These are phyloP conservation scores for Trichopria drosophilae DNA, from an alignment of 2,888 invertebrate species.

Conservation along the genomic window DNA sequence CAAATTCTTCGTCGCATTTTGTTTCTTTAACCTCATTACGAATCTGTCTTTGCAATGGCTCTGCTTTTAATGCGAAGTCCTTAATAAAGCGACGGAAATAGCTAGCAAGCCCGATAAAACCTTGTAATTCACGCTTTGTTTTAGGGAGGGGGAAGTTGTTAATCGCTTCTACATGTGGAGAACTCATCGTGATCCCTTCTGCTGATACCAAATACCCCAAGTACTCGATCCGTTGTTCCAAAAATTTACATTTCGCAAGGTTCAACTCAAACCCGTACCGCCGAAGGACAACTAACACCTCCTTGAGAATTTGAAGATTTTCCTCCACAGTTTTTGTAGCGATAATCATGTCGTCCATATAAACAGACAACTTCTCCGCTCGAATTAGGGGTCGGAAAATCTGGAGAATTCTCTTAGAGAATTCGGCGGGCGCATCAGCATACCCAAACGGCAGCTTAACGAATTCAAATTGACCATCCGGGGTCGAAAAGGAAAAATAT, in stretches of 20 bases:
- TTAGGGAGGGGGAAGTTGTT: slow-evolving; percentile 22
- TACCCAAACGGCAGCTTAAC: too few relatives aligned
- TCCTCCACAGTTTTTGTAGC: not conserved
- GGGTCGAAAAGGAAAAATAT: too few relatives aligned
- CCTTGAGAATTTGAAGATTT: not conserved
- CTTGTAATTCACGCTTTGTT: slow-evolving; percentile 11
- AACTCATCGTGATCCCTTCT: slow-evolving; percentile 18
- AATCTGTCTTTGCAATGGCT: slow-evolving; percentile 18
- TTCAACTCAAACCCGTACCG: not conserved
- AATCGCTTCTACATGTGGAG: slow-evolving; percentile 17
- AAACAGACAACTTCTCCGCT: not conserved
- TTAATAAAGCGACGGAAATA: slow-evolving; percentile 8
- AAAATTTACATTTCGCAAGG: not conserved
- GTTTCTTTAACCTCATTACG: slow-evolving; percentile 17
- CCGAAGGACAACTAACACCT: not conserved
- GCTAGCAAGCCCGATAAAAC: slow-evolving; percentile 24
- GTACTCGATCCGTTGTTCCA: slow-evolving; percentile 5
- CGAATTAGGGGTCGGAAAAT: too few relatives aligned
- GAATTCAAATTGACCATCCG: too few relatives aligned
- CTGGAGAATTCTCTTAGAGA: not conserved
- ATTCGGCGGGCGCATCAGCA: too few relatives aligned
- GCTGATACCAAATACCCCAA: slow-evolving; percentile 18
- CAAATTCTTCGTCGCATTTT: slow-evolving; percentile 12
- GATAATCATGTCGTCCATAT: slow-evolving; percentile 1
- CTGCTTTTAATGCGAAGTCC: slow-evolving; percentile 24